These are phyloP conservation scores for Zeugodacus cucurbitae DNA, from an alignment of 1,140 invertebrate species.

Conservation along the genomic window DNA sequence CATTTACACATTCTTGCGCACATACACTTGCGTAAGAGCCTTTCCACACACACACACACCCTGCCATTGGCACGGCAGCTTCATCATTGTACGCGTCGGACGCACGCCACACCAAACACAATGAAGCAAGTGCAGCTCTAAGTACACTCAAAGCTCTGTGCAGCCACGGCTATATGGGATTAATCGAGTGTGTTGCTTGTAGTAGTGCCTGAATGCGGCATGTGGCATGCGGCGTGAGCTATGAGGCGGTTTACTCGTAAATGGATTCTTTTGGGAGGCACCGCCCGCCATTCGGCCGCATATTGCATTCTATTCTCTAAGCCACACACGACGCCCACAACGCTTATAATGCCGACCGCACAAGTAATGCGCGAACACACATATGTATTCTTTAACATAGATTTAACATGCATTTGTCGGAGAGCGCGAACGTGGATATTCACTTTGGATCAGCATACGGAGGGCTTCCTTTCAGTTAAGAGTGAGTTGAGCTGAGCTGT, in stretches of 20 bases:
- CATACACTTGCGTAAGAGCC: neutral
- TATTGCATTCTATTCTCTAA: constrained; percentile 28
- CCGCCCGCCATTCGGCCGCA: neutral
- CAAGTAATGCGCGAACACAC: neutral
- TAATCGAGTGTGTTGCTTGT: constrained; percentile 27
- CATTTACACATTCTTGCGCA: neutral
- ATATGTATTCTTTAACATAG: neutral
- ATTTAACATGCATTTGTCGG: neutral
- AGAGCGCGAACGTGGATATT: no score
- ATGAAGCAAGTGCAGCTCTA: neutral
- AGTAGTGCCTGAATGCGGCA: neutral
- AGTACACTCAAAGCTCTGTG: neutral
- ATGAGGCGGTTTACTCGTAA: neutral
- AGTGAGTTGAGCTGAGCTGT: constrained; percentile 56
- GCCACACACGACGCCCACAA: constrained; percentile 25
- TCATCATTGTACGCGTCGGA: neutral
- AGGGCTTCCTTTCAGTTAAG: neutral
- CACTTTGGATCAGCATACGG: neutral
- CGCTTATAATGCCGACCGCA: constrained; percentile 25
- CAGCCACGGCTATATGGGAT: neutral
- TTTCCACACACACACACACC: neutral
- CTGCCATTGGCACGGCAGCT: neutral
- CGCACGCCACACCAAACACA: constrained; percentile 27
- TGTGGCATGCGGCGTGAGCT: neutral
- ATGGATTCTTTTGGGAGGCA: constrained; percentile 9